Evolutionary conservation across 2,113 vertebrate genomes (phyloP).

Genomic region (Regulus satrapa): DNA sequence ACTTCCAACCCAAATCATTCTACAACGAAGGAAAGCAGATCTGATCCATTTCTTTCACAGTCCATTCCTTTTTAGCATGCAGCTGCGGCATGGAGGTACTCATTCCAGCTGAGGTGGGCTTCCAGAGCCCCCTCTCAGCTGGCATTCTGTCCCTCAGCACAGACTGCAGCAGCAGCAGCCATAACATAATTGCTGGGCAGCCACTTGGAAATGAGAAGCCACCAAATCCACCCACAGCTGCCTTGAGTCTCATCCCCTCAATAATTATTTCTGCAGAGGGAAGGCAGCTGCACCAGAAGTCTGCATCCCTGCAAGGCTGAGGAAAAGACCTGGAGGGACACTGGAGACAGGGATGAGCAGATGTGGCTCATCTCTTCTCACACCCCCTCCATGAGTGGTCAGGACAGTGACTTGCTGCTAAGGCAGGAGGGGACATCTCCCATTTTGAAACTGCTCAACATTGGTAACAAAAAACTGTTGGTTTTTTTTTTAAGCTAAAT

Average conservation of each 20-base stretch:
- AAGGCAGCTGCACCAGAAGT: slow-evolving; percentile 13
- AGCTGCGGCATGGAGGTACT: background rate
- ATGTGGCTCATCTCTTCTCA: background rate
- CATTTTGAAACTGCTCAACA: background rate
- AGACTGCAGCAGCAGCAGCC: background rate
- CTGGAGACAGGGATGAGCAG: background rate
- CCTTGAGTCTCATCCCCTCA: slow-evolving; percentile 14
- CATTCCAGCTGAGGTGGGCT: slow-evolving; percentile 18
- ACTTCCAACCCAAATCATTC: background rate
- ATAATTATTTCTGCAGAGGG: background rate
- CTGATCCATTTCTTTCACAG: background rate
- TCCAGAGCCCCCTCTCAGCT: background rate
- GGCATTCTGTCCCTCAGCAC: background rate
- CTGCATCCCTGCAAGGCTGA: background rate
- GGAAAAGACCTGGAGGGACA: background rate
- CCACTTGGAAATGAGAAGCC: background rate
- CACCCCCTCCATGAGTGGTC: too few relatives aligned
- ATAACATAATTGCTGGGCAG: background rate
- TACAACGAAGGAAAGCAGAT: background rate
- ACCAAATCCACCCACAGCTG: background rate
- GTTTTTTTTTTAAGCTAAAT: background rate
- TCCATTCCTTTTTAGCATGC: background rate
- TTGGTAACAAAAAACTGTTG: background rate
- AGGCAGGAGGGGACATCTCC: background rate
- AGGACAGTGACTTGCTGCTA: too few relatives aligned